phyloP scores from a whole-genome alignment of 2,113 vertebrate species.

The Pygoscelis adeliae region DNA sequence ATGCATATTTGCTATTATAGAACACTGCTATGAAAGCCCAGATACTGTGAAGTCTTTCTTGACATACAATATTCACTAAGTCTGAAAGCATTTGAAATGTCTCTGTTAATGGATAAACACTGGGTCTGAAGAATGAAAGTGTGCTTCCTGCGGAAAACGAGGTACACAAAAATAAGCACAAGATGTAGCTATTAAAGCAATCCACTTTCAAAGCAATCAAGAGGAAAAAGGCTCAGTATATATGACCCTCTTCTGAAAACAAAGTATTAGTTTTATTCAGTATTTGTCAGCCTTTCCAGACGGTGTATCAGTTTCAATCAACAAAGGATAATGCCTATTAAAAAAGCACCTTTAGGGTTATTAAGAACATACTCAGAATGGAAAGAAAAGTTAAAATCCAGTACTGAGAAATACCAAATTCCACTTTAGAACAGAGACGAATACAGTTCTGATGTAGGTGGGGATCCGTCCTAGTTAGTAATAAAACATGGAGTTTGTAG shows the following conservation, averaged over 20 bases:
- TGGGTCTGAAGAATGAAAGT: not conserved
- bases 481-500: not conserved
- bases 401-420: not conserved
- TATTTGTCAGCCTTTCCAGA: not conserved
- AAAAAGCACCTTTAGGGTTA: not conserved
- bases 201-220: not conserved
- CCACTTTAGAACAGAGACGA: not conserved
- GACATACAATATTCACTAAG: not conserved
- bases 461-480: not conserved
- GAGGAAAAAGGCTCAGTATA: not conserved
- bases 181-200: not conserved
- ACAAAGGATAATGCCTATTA: not conserved
- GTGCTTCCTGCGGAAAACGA: not conserved
- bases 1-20: not conserved
- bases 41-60: not conserved
- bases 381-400: not conserved
- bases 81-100: constrained; percentile 9
- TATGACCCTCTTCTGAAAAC: not conserved
- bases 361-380: not conserved
- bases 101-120: constrained; percentile 5
- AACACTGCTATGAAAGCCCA: not conserved
- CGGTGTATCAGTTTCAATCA: not conserved
- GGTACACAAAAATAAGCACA: not conserved
- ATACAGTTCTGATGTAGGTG: not conserved
- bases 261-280: not conserved